These are phyloP conservation scores for Poeciliopsis infans DNA, from an alignment of 2,797 vertebrate species.

Conservation along the genomic window DNA sequence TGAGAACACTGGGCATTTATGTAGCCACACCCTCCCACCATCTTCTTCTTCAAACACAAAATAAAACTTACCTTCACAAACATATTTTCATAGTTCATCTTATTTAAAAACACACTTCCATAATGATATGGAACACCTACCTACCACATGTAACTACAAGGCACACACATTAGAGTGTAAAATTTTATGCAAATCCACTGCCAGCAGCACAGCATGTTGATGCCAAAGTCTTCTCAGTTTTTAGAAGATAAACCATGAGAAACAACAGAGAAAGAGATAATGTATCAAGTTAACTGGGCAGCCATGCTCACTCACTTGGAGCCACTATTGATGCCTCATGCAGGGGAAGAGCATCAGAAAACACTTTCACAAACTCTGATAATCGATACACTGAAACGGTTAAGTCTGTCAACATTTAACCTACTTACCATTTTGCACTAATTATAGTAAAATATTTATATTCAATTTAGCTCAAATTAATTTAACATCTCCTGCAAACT, in stretches of 20 bases:
- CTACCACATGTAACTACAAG: constrained; percentile 38
- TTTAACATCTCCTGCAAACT: not conserved
- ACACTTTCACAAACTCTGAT: not conserved
- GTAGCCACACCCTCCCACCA: constrained; percentile 16
- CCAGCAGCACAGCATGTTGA: constrained; percentile 68
- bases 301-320: constrained; percentile 32
- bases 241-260: constrained; percentile 73
- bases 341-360: not conserved
- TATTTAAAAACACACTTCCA: not conserved
- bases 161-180: constrained; percentile 54
- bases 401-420: not conserved
- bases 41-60: constrained; percentile 11
- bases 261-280: constrained; percentile 34
- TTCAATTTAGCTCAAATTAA: not conserved
- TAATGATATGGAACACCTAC: constrained; percentile 8
- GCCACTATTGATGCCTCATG: not conserved
- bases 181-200: constrained; percentile 77
- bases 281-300: constrained; percentile 35
- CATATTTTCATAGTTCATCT: constrained; percentile 8
- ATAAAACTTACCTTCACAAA: not conserved
- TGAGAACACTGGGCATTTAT: constrained; percentile 54
- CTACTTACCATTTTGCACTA: not conserved
- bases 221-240: constrained; percentile 77
- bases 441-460: not conserved
- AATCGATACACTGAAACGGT: not conserved